Evolutionary conservation across 2,888 invertebrate genomes (phyloP).

Genomic region (Timema podura): DNA sequence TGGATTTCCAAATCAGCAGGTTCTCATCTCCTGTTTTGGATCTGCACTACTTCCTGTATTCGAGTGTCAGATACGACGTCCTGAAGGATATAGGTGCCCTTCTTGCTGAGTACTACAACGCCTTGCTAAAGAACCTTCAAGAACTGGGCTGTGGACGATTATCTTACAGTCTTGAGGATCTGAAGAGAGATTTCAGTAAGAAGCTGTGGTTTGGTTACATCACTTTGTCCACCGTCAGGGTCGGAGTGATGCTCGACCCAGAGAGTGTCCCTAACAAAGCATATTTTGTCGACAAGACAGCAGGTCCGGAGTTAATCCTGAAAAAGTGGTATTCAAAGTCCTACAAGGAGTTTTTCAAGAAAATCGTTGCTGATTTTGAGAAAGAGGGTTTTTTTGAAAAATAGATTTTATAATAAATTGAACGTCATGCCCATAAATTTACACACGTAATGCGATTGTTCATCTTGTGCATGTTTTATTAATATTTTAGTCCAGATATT

Average conservation of each 20-base stretch:
- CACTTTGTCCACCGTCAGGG: not conserved
- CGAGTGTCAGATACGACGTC: not conserved
- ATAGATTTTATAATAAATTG: too few species aligned
- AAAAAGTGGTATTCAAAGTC: not conserved
- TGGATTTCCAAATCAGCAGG: not conserved
- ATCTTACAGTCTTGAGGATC: not conserved
- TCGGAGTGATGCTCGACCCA: not conserved
- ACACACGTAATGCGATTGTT: too few species aligned
- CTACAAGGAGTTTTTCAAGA: not conserved
- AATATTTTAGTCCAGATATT: too few species aligned
- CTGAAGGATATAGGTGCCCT: not conserved
- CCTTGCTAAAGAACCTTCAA: not conserved
- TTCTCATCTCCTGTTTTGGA: not conserved
- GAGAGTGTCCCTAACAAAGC: not conserved
- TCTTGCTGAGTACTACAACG: not conserved
- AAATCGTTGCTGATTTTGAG: not conserved
- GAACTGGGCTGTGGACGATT: not conserved
- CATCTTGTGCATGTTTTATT: too few species aligned
- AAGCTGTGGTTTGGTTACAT: not conserved
- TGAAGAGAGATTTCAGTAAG: not conserved
- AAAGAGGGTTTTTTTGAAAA: not conserved
- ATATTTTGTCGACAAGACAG: not conserved
- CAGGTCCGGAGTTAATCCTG: not conserved
- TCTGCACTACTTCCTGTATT: not conserved
- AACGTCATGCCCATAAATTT: too few species aligned